A percentile compares a stretch with the other conserved stretches of the same genome.
phyloP scores from a whole-genome alignment of 2,797 vertebrate species.

The Diplodus sargus region DNA sequence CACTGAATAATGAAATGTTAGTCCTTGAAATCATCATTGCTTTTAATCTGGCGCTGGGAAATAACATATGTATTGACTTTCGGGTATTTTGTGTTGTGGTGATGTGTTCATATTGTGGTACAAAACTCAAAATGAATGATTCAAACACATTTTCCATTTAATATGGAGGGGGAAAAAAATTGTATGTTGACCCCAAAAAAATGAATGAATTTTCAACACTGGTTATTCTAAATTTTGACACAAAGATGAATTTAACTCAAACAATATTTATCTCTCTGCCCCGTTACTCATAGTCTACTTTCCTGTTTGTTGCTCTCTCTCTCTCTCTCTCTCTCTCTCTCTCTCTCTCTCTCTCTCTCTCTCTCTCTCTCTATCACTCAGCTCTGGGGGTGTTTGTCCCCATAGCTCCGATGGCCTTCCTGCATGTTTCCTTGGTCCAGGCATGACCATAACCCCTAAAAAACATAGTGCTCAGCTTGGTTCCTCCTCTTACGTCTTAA shows the following conservation, averaged over 20 bases:
- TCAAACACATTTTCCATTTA: neutral
- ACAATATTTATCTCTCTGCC: neutral
- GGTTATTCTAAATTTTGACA: no score
- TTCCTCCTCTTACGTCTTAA: constrained; percentile 45
- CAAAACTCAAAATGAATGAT: neutral
- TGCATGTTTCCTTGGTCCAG: constrained; percentile 36
- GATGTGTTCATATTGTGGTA: neutral
- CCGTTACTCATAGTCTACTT: neutral
- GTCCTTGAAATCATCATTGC: neutral
- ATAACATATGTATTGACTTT: neutral
- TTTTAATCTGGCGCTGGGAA: neutral
- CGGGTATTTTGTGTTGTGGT: neutral
- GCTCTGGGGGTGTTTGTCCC: constrained; percentile 52
- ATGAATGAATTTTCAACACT: no score
- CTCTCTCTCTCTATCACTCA: neutral
- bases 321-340: neutral
- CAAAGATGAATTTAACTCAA: no score
- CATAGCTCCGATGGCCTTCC: constrained; percentile 50
- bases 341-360: neutral
- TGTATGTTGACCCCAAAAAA: no score
- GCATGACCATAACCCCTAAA: constrained; percentile 67
- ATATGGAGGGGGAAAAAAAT: neutral
- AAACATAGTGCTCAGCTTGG: constrained; percentile 37
- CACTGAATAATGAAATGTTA: neutral
- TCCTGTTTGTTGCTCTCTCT: neutral